Percentiles rank a stretch among this genome's conserved stretches.
These are phyloP conservation scores for Sphenodon punctatus DNA, from an alignment of 2,797 vertebrate genomes.

Conservation along the genomic window DNA sequence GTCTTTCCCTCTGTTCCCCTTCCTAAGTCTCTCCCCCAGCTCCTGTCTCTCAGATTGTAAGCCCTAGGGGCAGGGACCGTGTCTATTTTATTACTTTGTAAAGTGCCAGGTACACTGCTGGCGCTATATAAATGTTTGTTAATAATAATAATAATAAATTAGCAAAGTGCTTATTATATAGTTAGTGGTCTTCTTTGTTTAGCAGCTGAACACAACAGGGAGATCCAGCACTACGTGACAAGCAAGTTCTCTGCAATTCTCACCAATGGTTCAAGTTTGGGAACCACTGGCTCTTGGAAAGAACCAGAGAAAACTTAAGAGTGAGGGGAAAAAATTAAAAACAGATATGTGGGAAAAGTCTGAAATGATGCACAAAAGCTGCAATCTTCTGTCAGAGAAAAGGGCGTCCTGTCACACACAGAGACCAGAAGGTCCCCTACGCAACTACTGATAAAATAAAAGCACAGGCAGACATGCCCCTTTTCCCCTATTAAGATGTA, in stretches of 20 bases:
- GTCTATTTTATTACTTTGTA: too few species aligned
- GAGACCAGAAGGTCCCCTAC: background rate
- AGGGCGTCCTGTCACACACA: background rate
- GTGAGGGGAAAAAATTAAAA: background rate
- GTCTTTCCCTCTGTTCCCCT: too few species aligned
- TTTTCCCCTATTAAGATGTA: background rate
- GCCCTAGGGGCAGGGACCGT: too few species aligned
- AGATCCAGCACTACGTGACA: background rate
- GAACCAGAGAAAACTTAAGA: background rate
- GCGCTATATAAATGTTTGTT: too few species aligned
- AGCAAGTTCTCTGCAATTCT: background rate
- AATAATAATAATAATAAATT: too few species aligned
- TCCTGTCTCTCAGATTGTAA: too few species aligned
- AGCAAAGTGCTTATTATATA: background rate
- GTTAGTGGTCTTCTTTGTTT: background rate
- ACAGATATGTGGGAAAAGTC: background rate
- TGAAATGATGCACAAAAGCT: too few species aligned
- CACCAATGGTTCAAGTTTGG: background rate
- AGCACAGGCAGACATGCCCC: background rate
- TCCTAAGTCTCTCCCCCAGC: too few species aligned
- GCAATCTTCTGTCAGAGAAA: too few species aligned
- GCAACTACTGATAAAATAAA: background rate
- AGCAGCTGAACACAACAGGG: background rate
- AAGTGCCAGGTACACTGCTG: too few species aligned
- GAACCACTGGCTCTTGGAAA: background rate